These are phyloP conservation scores for Papio anubis DNA, from an alignment of 2,113 vertebrate genomes.

Conservation along the genomic window DNA sequence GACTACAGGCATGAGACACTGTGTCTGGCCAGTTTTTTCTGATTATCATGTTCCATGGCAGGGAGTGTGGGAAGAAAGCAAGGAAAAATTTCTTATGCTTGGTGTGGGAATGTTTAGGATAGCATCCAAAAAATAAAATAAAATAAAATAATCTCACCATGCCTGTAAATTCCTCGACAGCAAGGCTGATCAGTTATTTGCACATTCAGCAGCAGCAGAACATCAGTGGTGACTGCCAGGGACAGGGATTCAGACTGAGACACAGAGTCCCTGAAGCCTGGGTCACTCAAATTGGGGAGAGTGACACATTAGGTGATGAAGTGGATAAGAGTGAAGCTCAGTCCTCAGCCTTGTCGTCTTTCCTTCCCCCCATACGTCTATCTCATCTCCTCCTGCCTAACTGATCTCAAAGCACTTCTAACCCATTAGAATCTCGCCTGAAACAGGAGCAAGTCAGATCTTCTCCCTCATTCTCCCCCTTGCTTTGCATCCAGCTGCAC, in stretches of 20 bases:
- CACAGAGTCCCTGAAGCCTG: not conserved
- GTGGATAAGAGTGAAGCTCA: not conserved
- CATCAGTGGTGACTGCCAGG: rapidly evolving
- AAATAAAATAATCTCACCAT: no score
- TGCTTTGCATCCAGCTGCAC: not conserved
- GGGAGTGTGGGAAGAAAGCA: not conserved
- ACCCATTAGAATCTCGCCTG: no score
- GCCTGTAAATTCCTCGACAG: rapidly evolving
- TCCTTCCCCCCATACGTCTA: not conserved
- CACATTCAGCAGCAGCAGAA: rapidly evolving
- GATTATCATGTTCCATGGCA: not conserved
- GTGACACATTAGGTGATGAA: no score
- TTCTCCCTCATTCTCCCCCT: no score
- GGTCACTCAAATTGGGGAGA: not conserved
- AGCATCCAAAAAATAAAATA: not conserved
- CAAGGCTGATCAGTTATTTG: rapidly evolving
- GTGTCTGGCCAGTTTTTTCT: not conserved
- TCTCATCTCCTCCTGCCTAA: not conserved
- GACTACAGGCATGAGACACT: no score
- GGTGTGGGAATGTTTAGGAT: not conserved
- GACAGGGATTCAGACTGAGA: no score
- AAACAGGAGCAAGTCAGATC: no score
- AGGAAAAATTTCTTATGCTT: not conserved
- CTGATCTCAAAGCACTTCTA: not conserved
- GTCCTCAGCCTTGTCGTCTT: rapidly evolving